phyloP scores from a whole-genome alignment of 2,888 invertebrate species.

The Cordilura impudica region DNA sequence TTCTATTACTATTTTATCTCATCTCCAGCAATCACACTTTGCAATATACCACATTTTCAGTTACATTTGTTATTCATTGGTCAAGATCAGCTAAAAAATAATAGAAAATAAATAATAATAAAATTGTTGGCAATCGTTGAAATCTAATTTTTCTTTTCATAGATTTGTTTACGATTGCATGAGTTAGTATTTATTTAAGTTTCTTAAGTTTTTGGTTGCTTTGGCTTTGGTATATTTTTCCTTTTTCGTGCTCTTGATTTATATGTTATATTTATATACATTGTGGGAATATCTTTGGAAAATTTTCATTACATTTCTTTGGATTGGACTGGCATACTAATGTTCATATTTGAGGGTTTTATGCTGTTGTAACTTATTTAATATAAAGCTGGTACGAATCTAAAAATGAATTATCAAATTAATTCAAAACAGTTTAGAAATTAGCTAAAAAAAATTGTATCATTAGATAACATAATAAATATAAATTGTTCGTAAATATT shows the following conservation, averaged over 20 bases:
- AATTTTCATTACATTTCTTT: conserved; percentile 56
- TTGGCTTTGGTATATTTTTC: conserved; percentile 23
- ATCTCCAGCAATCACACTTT: conserved; percentile 56
- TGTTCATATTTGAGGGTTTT: conserved; percentile 29
- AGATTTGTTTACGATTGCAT: conserved; percentile 62
- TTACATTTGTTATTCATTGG: conserved; percentile 50
- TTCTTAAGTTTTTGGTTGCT: conserved; percentile 36
- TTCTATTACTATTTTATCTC: conserved; percentile 63
- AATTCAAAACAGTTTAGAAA: background rate
- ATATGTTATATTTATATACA: conserved; percentile 53
- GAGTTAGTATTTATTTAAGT: conserved; percentile 56
- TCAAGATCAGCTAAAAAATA: conserved; percentile 25
- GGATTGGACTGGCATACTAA: conserved; percentile 28
- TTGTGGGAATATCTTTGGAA: conserved; percentile 56
- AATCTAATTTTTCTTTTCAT: conserved; percentile 62
- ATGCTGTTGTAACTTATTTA: background rate
- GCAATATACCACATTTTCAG: conserved; percentile 34
- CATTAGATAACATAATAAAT: too few species aligned
- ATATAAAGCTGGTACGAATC: background rate
- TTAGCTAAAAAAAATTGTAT: too few species aligned
- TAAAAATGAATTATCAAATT: background rate
- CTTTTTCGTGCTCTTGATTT: conserved; percentile 57
- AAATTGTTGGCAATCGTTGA: conserved; percentile 62
- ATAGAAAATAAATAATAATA: conserved; percentile 30
- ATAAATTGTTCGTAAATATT: too few species aligned